Base-by-base conservation (phyloP, 2,113 vertebrate species). In the Himantopus leucocephalus region DNA sequence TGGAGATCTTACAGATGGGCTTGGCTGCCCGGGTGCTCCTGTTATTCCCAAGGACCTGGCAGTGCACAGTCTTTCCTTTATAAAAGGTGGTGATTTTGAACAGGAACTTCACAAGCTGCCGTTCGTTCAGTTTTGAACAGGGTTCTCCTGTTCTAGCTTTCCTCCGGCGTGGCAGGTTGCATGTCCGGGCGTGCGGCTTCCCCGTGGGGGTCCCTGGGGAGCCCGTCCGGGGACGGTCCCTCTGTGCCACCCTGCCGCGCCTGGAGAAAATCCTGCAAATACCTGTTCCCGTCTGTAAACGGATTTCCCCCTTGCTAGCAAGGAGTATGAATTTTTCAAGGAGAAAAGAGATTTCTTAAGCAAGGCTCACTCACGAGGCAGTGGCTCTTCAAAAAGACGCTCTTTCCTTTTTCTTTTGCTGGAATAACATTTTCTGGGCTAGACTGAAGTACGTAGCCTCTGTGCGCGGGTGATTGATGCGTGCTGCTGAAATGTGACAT, bases 191-290 rank as follows among this genome's bases (percentile, higher is more conserved):
- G 3, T 13, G 21, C n/a, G n/a, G 56, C 34, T 48, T 48, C 43
- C 56, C n/a, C 0, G 4, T 0, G 21, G 39, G 16, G 19, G 8
- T 74, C 52, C 39, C 53, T 23, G 24, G 41, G 39, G 23, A 20
- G 14, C 27, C 10, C 2, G 3, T 26, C 34, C 2, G 22, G 43
- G 64, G 30, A 48, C 4, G 24, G 17, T 21, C 53, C 45, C 58
- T 30, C 45, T 24, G 41, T 26, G 34, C 63, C 17, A 4, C 63
- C 39, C 34, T 2, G 2, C 30, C 1, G 8, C 1, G 5, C 23
- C 30, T 12, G 32, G 50, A 35, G 41, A 43, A 32, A 30, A 14
- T 20, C 37, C 32, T n/a, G n/a, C 32, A 18, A 19, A 29, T 41
- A 29, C 26, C n/a, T 8, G 4, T 67, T 70, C 34, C 34, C 9